Base-by-base conservation (phyloP, 2,113 vertebrate genomes). In the Lanius collurio region DNA sequence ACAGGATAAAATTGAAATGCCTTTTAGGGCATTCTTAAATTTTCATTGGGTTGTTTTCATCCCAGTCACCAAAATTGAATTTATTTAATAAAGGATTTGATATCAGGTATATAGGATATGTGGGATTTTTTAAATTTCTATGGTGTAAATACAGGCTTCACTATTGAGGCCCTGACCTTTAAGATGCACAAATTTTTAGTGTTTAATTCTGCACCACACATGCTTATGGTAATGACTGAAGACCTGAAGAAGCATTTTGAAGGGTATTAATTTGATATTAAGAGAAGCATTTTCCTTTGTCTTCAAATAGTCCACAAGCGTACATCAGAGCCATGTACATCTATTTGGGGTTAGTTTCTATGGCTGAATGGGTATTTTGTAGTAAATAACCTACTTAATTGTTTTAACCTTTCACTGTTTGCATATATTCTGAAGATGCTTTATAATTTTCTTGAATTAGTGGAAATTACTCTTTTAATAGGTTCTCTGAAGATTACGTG, bases 331-430 rank as follows among this genome's bases (percentile, higher is more conserved):
- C 71, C 75, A 39, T 27, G 26, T 74, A 67, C 57, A 73, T 94
- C 89, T 64, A 84, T 79, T 97, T 27, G 31, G 62, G 80, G 78
- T 95, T 95, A 94, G 81, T 76, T 89, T 79, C 42, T 60, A 50
- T 0, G 7, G 57, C 31, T 76, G 81, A 91, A 83, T 90, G 93
- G 89, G 16, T 90, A 71, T 94, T 96, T 92, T 93, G 73, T 81
- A 85, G 91, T 86, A 93, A 96, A 97, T 96, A 97, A 96, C 87
- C 87, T 92, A 78, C 46, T 95, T 93, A 93, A 96, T 89, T 90
- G 85, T 87, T 93, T 89, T 94, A 95, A 89, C 82, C 81, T 95
- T 95, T 95, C 82, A 75, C 57, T 89, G 83, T 96, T 97, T 91
- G 79, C 70, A 52, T 87, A 67, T 89, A 83, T 93, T 89, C 88